Percentiles rank a stretch among this genome's conserved stretches.
Conservation (phyloP, 2,888 invertebrate species). For the Brachyptera putata region DNA sequence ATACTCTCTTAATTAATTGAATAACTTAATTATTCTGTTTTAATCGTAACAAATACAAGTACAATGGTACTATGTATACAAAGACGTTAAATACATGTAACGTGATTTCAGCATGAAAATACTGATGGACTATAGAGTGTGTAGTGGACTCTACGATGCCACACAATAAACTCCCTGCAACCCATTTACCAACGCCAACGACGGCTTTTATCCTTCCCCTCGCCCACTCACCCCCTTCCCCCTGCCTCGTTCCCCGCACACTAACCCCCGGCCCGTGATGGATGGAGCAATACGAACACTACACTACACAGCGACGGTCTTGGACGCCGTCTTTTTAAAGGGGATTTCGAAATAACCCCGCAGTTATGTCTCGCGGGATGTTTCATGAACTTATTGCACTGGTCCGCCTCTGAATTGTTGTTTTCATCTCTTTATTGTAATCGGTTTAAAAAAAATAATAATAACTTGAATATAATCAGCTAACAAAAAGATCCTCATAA, state of each 20-base stretch:
- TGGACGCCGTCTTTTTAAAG: constrained; percentile 9
- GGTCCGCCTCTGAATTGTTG: too few species aligned
- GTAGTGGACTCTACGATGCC: constrained; percentile 23
- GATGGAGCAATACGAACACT: constrained; percentile 6
- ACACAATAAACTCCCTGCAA: constrained; percentile 19
- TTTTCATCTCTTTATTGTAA: too few species aligned
- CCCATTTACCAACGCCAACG: constrained; percentile 9
- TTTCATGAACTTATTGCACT: neutral
- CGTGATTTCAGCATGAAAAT: neutral
- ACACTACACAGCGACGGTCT: neutral
- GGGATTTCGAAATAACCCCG: neutral
- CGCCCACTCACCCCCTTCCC: neutral
- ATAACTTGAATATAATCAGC: too few species aligned
- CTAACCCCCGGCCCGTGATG: constrained; percentile 14
- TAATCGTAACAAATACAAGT: too few species aligned
- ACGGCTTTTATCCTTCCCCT: neutral
- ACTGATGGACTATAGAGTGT: constrained; percentile 2
- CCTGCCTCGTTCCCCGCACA: neutral
- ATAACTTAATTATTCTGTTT: too few species aligned
- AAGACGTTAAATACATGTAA: too few species aligned
- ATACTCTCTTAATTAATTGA: too few species aligned
- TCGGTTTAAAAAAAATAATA: too few species aligned
- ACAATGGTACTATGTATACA: too few species aligned
- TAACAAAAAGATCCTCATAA: too few species aligned
- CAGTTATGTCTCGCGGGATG: neutral